These are phyloP conservation scores for Silurus lanzhouensis DNA, from an alignment of 2,797 vertebrate genomes.

Conservation along the genomic window DNA sequence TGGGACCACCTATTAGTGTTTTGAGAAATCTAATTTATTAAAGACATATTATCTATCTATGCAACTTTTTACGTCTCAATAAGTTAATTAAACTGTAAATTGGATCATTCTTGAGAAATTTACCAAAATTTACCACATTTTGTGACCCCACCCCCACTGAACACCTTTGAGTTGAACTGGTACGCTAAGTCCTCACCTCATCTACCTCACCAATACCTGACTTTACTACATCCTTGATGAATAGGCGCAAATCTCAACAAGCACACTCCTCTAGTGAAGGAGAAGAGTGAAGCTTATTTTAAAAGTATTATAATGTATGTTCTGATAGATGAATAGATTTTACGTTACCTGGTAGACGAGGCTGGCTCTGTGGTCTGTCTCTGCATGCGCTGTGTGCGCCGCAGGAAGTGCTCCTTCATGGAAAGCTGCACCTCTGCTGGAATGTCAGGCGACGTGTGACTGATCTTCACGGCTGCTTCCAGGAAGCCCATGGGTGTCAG, in stretches of 20 bases:
- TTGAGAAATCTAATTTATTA: neutral
- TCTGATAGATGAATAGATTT: neutral
- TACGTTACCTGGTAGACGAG: slow-evolving; percentile 88
- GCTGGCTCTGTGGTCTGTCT: slow-evolving; percentile 92
- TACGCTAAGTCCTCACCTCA: too few species aligned
- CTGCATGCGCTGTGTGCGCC: slow-evolving; percentile 89
- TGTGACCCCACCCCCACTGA: too few species aligned
- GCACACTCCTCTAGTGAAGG: too few species aligned
- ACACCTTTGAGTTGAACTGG: too few species aligned
- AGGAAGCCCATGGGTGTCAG: slow-evolving; percentile 84
- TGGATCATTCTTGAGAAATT: too few species aligned
- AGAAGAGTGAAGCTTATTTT: too few species aligned
- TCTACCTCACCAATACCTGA: too few species aligned
- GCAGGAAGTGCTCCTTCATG: slow-evolving; percentile 92
- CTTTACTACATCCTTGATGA: too few species aligned
- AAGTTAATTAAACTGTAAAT: too few species aligned
- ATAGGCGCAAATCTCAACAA: too few species aligned
- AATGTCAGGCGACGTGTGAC: slow-evolving; percentile 96
- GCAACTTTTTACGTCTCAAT: neutral
- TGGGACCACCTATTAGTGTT: neutral
- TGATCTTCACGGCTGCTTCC: slow-evolving; percentile 97
- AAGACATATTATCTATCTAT: neutral
- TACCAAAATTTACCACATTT: too few species aligned
- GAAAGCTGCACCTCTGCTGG: slow-evolving; percentile 96
- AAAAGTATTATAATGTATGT: too few species aligned